phyloP scores from a whole-genome alignment of 1,140 invertebrate genomes.

The Microvelia longipes region DNA sequence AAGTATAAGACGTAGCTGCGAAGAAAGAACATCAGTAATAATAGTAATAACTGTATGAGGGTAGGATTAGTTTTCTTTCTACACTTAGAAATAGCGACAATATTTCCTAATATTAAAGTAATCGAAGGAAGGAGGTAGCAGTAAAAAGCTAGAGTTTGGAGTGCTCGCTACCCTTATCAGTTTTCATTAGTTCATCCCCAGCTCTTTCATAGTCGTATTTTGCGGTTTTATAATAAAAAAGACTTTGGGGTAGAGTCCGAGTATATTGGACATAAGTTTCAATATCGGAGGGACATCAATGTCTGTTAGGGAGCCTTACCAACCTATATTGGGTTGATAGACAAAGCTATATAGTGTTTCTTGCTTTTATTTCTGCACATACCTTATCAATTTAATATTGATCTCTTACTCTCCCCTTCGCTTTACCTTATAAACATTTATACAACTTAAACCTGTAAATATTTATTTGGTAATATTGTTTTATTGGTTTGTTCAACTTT shows the following conservation, averaged over 20 bases:
- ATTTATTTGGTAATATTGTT: too few relatives aligned
- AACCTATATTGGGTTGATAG: not conserved
- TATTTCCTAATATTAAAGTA: not conserved
- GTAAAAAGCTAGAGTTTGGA: not conserved
- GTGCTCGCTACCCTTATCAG: conserved; percentile 3
- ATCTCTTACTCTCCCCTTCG: not conserved
- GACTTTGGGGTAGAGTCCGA: conserved; percentile 11
- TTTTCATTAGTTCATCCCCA: conserved; percentile 12
- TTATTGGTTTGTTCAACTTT: too few relatives aligned
- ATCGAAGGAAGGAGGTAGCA: not conserved
- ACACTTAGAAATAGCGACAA: not conserved
- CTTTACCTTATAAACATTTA: not conserved
- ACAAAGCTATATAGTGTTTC: too few relatives aligned
- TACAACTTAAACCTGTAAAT: too few relatives aligned
- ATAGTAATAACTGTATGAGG: not conserved
- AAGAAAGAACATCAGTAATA: not conserved
- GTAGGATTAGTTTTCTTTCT: not conserved
- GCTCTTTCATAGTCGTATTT: conserved; percentile 9
- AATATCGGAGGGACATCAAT: conserved; percentile 17
- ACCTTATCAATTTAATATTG: not conserved
- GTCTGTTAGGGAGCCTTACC: not conserved
- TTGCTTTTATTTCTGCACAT: not conserved
- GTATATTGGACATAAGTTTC: conserved; percentile 18
- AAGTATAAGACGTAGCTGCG: too few relatives aligned
- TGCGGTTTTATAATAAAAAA: conserved; percentile 18